phyloP scores from a whole-genome alignment of 2,113 vertebrate species.

The Callopanchax toddi region DNA sequence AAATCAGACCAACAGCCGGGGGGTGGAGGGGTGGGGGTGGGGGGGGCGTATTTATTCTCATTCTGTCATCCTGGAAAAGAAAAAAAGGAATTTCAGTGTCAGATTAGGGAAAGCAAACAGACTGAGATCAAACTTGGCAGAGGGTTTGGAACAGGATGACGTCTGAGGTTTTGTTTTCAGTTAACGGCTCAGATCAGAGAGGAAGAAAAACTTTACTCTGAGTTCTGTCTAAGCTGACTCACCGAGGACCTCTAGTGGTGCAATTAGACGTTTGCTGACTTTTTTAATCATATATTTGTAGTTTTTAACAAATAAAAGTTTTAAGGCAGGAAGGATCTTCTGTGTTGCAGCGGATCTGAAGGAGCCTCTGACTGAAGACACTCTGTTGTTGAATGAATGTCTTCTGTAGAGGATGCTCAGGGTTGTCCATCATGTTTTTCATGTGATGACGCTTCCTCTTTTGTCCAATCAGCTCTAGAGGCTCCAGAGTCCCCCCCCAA shows the following conservation, averaged over 20 bases:
- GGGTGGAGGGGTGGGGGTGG: neutral
- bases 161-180: constrained; percentile 37
- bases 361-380: too few relatives aligned
- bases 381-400: too few relatives aligned
- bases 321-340: too few relatives aligned
- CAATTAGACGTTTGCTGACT: too few relatives aligned
- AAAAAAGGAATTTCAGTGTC: neutral
- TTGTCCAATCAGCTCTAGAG: too few relatives aligned
- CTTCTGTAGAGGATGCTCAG: too few relatives aligned
- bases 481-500: too few relatives aligned
- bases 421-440: too few relatives aligned
- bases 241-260: constrained; percentile 43
- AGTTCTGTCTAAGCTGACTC: neutral
- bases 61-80: neutral
- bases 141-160: constrained; percentile 32
- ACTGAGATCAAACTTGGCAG: constrained; percentile 45
- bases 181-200: constrained; percentile 33
- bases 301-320: too few relatives aligned
- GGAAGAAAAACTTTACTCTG: neutral
- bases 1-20: constrained; percentile 16
- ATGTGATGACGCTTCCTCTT: too few relatives aligned
- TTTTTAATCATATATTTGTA: too few relatives aligned
- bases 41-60: neutral
- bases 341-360: too few relatives aligned
- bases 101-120: constrained; percentile 38